Evolutionary conservation across 2,113 vertebrate species (phyloP).

Genomic region (Anoplopoma fimbria): DNA sequence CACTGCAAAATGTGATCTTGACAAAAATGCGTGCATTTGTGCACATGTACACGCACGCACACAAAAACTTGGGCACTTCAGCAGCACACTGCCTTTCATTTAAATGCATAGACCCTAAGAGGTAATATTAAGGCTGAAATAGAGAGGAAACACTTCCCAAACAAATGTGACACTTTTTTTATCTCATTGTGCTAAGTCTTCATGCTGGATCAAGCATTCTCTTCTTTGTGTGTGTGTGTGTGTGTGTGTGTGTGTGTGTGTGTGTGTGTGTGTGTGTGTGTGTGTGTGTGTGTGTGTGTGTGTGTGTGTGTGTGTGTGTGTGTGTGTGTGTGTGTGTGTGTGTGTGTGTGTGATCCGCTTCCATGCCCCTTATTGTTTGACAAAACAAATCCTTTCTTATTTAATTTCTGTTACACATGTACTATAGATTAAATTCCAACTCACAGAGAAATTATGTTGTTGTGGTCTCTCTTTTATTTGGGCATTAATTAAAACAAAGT

Average conservation of each 20-base stretch:
- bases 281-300: not conserved
- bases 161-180: slow-evolving; percentile 63
- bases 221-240: slow-evolving; percentile 11
- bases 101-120: slow-evolving; percentile 68
- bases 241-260: no score
- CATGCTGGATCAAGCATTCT: slow-evolving; percentile 53
- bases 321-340: slow-evolving; percentile 1
- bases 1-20: slow-evolving; percentile 50
- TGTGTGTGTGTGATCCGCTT: slow-evolving; percentile 28
- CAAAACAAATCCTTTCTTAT: slow-evolving; percentile 34
- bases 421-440: slow-evolving; percentile 25
- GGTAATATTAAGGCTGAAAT: slow-evolving; percentile 54
- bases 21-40: slow-evolving; percentile 19
- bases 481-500: slow-evolving; percentile 37
- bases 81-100: slow-evolving; percentile 70
- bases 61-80: slow-evolving; percentile 37
- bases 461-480: slow-evolving; percentile 29
- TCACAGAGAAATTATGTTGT: slow-evolving; percentile 6
- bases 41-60: not conserved
- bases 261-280: no score
- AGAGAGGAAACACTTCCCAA: slow-evolving; percentile 57
- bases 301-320: slow-evolving; percentile 1
- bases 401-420: slow-evolving; percentile 28
- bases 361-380: slow-evolving; percentile 44
- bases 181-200: slow-evolving; percentile 61